Evolutionary conservation across 2,113 vertebrate species (phyloP), one percentile per base, ranked within the genome.

Genomic region (Elaphurus davidianus): DNA sequence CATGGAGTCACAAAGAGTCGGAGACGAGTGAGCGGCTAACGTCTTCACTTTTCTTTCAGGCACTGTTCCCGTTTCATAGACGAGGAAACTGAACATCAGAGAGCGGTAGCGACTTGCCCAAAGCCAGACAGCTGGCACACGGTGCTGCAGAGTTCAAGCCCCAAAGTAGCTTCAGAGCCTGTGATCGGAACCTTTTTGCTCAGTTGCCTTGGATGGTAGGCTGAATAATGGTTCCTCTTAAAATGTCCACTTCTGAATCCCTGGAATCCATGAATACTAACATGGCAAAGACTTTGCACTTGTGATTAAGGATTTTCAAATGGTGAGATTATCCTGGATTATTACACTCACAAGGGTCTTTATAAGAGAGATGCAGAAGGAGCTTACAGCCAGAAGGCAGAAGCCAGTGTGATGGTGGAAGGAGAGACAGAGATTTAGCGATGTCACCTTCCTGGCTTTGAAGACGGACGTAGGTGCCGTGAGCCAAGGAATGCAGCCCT

Each of bases 401-500:
- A 84, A 82, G 55, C 79, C 52, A 5, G 4, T 2, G 30, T 30
- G 76, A 6, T 5, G 36, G 36, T 3, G 15, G 71, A 50, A 52
- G 62, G 36, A 17, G 81, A 86, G 67, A 52, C 1, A 33, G 45
- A 78, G 82, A 13, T 11, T n/a, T 13, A 8, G 78, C 55, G 52
- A 16, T 21, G n/a, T 27, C 1, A 2, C 0, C 0, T 14, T 12
- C 12, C 33, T 28, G 74, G 47, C 45, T 79, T 45, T n/a, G 45
- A 62, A 50, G 59, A 8, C 19, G 86, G 74, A 91, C 17, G 27
- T 28, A 47, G 87, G 71, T 33, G 27, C 40, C 1, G 0, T 2
- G 71, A 59, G 50, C 45, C 43, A 28, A 87, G 40, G 57, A 86
- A 67, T 6, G 50, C 2, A 50, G 83, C 50, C n/a, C 43, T 19